Evolutionary conservation across 2,888 invertebrate genomes (phyloP).

Genomic region (Ornithoptera alexandrae): DNA sequence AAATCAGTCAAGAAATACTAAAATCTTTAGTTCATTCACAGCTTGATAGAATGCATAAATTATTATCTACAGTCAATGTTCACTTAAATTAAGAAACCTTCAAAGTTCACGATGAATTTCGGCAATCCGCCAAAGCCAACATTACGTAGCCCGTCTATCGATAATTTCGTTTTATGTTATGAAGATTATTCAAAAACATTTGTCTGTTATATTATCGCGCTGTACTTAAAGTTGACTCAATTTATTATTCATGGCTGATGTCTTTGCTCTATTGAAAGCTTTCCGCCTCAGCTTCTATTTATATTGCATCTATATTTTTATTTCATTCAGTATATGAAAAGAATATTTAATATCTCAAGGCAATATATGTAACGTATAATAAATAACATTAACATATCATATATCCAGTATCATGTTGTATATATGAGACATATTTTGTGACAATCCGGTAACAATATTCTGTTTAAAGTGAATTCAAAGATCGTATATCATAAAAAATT

Average conservation of each 20-base stretch:
- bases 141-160: conserved; percentile 5
- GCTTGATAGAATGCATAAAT: conserved; percentile 4
- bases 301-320: neutral
- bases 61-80: conserved; percentile 21
- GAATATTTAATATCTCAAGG: neutral
- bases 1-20: neutral
- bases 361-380: neutral
- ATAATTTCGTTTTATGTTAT: conserved; percentile 13
- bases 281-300: neutral
- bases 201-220: neutral
- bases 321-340: neutral
- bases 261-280: conserved; percentile 12
- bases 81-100: conserved; percentile 13
- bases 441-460: no score
- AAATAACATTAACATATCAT: neutral
- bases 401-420: neutral
- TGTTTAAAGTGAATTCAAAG: no score
- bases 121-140: conserved; percentile 18
- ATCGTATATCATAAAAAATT: no score
- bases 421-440: neutral
- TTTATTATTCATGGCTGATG: conserved; percentile 23
- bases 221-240: conserved; percentile 11
- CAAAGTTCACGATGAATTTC: conserved; percentile 10
- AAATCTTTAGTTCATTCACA: neutral
- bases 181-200: conserved; percentile 10